Base-by-base conservation (phyloP, 1,140 invertebrate species). In the Pemphigus obesinymphae region DNA sequence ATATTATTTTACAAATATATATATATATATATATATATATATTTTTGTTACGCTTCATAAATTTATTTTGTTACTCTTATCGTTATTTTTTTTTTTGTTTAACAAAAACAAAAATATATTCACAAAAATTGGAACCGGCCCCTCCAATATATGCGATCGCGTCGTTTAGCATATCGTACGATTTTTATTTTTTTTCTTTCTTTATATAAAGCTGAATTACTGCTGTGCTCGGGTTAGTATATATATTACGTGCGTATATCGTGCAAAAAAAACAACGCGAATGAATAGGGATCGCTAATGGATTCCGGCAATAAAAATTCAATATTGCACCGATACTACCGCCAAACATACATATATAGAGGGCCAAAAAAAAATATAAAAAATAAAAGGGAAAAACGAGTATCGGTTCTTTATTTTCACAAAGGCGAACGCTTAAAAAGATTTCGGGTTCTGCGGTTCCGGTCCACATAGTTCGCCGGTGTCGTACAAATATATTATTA, bases 231-330 rank as follows among this genome's bases (percentile, higher is more conserved):
- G 55, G 55, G 15, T 61, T 58, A 68, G 63, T 68, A 70, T 70
- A n/a, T n/a, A 48, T n/a, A 78, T 29, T 78, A 78, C 34, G 37
- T 10, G 34, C 37, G 53, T 43, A 78, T 40, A 26, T 23, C 34
- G 23, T 26, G 55, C 13, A 78, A 78, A 80, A 80, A 80, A 45
- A 80, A 80, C 76, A 80, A 80, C 76, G 76, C 55, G 53, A 80
- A 78, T 78, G 73, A 78, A 61, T 80, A 80, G 76, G 55, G 76
- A 80, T 80, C 55, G 76, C 76, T 80, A 80, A 80, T 80, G 76
- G 76, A 80, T 80, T 80, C 53, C 23, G 23, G 76, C 76, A 80
- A 80, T 80, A 80, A 80, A 80, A 80, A 80, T 80, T 80, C 76
- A 80, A 80, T 61, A 80, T 80, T 80, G 76, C 55, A 61, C 73